A percentile compares a stretch with the other conserved stretches of the same genome.
phyloP scores from a whole-genome alignment of 2,797 vertebrate genomes.

The Meriones psammophilus region DNA sequence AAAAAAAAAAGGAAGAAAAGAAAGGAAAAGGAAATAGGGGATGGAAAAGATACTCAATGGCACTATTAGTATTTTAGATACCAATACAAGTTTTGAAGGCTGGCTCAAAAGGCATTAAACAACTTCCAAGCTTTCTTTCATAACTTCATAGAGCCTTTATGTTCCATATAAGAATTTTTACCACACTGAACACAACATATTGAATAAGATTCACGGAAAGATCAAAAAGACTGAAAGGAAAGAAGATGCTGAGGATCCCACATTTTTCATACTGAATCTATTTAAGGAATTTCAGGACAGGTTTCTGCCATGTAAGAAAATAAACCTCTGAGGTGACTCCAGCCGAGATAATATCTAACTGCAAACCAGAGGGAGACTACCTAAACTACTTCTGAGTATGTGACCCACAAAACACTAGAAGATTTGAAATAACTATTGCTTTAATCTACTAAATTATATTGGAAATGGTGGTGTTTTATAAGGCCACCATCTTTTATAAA shows the following conservation, averaged over 20 bases:
- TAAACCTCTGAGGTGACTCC: not conserved
- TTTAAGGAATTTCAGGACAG: not conserved
- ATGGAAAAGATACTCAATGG: not conserved
- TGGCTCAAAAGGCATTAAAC: not conserved
- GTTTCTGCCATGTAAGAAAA: not conserved
- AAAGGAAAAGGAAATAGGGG: too few relatives aligned
- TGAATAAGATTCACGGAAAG: not conserved
- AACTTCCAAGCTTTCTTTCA: not conserved
- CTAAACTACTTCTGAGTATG: not conserved
- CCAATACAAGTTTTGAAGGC: not conserved
- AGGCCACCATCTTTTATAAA: too few relatives aligned
- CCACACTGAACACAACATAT: not conserved
- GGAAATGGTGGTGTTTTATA: not conserved
- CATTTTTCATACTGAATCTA: not conserved
- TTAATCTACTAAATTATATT: not conserved
- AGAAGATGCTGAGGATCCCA: not conserved
- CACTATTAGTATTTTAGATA: not conserved
- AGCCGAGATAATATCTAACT: not conserved
- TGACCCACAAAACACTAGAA: not conserved
- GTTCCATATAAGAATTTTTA: not conserved
- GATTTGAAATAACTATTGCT: not conserved
- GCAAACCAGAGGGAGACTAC: not conserved
- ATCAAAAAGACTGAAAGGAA: not conserved
- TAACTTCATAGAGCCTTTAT: not conserved
- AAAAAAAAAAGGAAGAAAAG: not conserved